Evolutionary conservation across 2,888 invertebrate genomes (phyloP).

Genomic region (Idaea biselata): DNA sequence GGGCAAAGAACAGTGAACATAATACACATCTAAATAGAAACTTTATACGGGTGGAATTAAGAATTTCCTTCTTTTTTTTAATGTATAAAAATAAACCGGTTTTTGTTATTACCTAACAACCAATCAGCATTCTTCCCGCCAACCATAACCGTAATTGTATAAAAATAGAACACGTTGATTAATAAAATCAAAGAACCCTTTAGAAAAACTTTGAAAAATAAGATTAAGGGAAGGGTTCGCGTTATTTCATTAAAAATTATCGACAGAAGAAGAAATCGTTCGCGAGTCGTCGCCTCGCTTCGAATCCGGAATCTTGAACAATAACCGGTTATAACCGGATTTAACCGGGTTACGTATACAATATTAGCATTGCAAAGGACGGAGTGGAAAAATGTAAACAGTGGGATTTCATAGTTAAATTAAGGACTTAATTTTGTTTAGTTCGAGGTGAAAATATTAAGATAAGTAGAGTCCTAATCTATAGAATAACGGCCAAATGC

Average conservation of each 20-base stretch:
- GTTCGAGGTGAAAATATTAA: no score
- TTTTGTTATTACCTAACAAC: background rate
- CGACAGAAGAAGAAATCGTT: conserved; percentile 31
- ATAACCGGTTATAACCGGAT: conserved; percentile 52
- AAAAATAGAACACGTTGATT: conserved; percentile 2
- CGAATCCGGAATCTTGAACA: conserved; percentile 48
- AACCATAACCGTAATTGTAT: background rate
- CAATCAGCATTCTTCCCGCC: background rate
- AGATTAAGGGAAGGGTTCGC: conserved; percentile 36
- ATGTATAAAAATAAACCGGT: no score
- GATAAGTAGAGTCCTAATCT: no score
- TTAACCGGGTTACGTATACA: conserved; percentile 26
- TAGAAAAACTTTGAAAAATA: conserved; percentile 20
- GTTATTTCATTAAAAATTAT: conserved; percentile 51
- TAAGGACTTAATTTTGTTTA: background rate
- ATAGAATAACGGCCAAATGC: no score
- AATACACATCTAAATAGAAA: no score
- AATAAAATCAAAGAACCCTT: conserved; percentile 10
- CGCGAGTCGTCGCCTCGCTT: conserved; percentile 13
- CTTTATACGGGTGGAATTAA: no score
- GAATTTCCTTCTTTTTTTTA: no score
- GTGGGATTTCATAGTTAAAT: background rate
- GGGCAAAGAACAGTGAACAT: no score
- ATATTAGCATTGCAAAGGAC: conserved; percentile 43
- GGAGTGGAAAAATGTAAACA: background rate